phyloP scores from a whole-genome alignment of 2,888 invertebrate genomes.

The Torymus aiolomorphi region DNA sequence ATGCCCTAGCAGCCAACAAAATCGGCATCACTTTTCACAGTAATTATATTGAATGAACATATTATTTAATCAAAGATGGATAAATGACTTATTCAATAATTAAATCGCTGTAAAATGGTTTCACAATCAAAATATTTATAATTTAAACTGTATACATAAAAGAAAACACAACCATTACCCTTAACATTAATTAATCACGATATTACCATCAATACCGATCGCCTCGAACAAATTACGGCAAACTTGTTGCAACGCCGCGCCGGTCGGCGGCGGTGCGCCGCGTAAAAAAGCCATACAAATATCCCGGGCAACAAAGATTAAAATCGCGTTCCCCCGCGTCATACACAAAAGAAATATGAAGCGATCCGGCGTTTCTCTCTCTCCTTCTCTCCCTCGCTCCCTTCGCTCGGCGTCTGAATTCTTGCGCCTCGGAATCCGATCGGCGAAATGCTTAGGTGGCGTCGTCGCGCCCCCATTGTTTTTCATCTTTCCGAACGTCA shows the following conservation, averaged over 20 bases:
- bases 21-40: too few species aligned
- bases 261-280: not conserved
- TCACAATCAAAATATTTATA: too few species aligned
- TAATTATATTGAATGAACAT: too few species aligned
- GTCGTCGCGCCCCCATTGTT: conserved; percentile 64
- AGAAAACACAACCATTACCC: too few species aligned
- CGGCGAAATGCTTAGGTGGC: conserved; percentile 75
- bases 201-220: conserved; percentile 8
- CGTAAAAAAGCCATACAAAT: conserved; percentile 15
- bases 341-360: conserved; percentile 1
- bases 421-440: conserved; percentile 72
- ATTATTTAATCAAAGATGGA: too few species aligned
- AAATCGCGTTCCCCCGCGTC: conserved; percentile 15
- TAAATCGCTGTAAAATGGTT: too few species aligned
- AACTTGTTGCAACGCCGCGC: not conserved
- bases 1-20: too few species aligned
- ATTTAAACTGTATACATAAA: too few species aligned
- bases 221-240: not conserved
- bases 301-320: conserved; percentile 25
- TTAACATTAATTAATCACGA: not conserved
- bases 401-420: conserved; percentile 32
- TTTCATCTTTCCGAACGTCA: conserved; percentile 39
- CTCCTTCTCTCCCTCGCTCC: not conserved
- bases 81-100: too few species aligned
- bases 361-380: not conserved